Conservation (phyloP, 2,797 vertebrate genomes). For the Bucorvus abyssinicus region DNA sequence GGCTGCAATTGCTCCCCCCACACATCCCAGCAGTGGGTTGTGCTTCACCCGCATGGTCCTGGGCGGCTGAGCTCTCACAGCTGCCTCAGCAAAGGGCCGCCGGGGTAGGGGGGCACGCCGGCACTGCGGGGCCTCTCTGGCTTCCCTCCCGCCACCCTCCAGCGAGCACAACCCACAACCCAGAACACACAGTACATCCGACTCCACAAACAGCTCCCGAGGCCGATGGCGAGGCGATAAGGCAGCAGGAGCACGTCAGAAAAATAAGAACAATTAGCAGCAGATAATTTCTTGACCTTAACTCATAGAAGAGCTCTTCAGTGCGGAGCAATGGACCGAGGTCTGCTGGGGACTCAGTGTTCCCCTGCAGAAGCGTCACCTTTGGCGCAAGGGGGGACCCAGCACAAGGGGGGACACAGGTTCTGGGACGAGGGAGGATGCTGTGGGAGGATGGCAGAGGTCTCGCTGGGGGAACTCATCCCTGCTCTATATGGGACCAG, state of each 20-base stretch:
- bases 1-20: not conserved
- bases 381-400: not conserved
- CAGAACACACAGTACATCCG: accelerated
- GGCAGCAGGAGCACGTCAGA: not conserved
- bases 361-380: not conserved
- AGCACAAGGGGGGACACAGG: not conserved
- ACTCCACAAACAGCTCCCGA: not conserved
- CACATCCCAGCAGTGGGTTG: not conserved
- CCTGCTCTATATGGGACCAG: not conserved
- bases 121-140: not conserved
- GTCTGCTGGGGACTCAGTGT: not conserved
- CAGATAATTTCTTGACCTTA: not conserved
- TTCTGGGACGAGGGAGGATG: not conserved
- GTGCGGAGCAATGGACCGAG: not conserved
- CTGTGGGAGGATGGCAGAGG: not conserved
- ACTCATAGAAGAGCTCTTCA: not conserved
- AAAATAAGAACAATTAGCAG: not conserved
- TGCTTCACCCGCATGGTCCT: not conserved
- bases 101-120: accelerated
- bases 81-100: not conserved
- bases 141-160: not conserved
- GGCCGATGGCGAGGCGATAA: accelerated
- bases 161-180: accelerated
- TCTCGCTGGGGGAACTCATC: not conserved
- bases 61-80: not conserved